Evolutionary conservation across 2,113 vertebrate genomes (phyloP), one percentile per base, ranked within the genome.

Genomic region (Crotalus tigris): DNA sequence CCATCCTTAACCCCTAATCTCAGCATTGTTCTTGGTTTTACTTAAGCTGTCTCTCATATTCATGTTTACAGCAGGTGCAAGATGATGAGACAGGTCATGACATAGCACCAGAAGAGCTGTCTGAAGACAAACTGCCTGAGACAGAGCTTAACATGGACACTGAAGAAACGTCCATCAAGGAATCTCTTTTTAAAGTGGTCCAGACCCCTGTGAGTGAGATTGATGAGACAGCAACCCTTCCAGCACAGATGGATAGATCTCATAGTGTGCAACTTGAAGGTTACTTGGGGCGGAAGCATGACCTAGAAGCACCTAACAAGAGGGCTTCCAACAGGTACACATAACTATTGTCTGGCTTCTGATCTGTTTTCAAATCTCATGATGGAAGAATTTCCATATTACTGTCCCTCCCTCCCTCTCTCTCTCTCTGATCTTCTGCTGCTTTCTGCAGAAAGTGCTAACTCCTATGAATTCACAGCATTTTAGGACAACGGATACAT

Each of bases 251-350:
- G 54, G 93, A 95, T 64, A 95, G 95, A 10, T 93, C 94, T 89
- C 96, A 96, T 95, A 95, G 96, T 0, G 85, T 98, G 94, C 98
- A 99, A 87, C 98, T 98, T 96, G 98, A 99, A 96, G 99, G 99
- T 92, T 97, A 95, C 95, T 96, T 99, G 33, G 96, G 98, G 26
- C 98, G 99, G 95, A 99, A 99, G 94, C 99, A 99, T 0, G 99
- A 99, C 93, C 94, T 99, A 88, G 99, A 99, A 87, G 98, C 98
- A 0, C 97, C 98, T 54, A 98, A 98, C 92, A 99, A 99, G 96
- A 98, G 98, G 49, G 98, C 98, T 0, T 98, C 98, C 87, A 99
- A 98, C 97, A 99, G 99, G 99, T 99, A 95, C 9, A 95, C 93
- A 64, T 29, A 94, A 93, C 69, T 33, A 3, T 88, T 85, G n/a